Evolutionary conservation across 2,113 vertebrate genomes (phyloP).

Genomic region (Telmatochromis bifrenatus): DNA sequence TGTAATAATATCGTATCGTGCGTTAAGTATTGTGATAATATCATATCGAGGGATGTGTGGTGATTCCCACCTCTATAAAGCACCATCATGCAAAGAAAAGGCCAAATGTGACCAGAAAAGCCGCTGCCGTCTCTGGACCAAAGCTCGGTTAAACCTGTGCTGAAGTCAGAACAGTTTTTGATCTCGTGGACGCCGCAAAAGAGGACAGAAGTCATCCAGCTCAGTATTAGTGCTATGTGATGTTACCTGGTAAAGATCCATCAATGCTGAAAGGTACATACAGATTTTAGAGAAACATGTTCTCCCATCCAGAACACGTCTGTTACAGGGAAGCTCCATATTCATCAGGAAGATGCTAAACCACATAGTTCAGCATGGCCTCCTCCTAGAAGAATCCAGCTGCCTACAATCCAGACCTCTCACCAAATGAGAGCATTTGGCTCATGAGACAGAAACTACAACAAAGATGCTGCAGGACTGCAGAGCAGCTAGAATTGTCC

Average conservation of each 20-base stretch:
- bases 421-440: not conserved
- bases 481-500: not conserved
- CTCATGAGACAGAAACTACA: not conserved
- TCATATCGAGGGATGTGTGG: fast-evolving
- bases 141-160: not conserved
- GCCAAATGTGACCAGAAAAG: not conserved
- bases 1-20: no score
- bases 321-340: fast-evolving
- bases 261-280: not conserved
- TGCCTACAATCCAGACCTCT: not conserved
- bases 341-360: not conserved
- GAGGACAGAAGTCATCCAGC: not conserved
- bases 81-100: not conserved
- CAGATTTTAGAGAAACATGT: not conserved
- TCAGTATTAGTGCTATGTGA: not conserved
- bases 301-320: not conserved
- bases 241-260: not conserved
- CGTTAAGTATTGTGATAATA: no score
- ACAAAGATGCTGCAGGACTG: not conserved
- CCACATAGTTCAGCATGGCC: fast-evolving
- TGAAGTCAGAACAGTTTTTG: not conserved
- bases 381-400: not conserved
- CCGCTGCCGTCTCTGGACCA: fast-evolving
- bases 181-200: not conserved
- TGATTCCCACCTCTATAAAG: not conserved